Conservation (phyloP, 2,888 invertebrate genomes). For the Euspilapteryx auroguttella region DNA sequence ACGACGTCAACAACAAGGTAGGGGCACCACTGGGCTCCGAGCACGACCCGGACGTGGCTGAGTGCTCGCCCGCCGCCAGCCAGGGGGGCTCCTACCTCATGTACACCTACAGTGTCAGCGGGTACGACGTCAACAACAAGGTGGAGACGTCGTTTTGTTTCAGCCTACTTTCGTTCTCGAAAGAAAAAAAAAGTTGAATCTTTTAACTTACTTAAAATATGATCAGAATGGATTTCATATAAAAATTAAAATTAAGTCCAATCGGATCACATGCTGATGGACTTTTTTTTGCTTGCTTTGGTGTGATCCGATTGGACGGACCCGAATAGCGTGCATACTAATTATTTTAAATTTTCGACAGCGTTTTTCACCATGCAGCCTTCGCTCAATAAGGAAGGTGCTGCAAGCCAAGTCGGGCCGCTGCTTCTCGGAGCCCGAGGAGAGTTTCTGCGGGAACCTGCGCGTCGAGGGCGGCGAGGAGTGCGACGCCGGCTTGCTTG, state of each 20-base stretch:
- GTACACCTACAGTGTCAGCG: constrained; percentile 96
- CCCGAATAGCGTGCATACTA: no score
- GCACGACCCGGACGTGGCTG: constrained; percentile 42
- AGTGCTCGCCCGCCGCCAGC: constrained; percentile 93
- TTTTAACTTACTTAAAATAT: no score
- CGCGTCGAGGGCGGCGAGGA: constrained; percentile 95
- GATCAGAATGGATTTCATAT: no score
- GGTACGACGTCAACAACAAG: constrained; percentile 95
- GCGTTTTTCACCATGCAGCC: constrained; percentile 94
- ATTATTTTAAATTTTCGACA: no score
- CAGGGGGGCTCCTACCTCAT: constrained; percentile 95
- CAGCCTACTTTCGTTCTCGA: no score
- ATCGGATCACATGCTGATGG: no score
- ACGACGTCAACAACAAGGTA: constrained; percentile 95
- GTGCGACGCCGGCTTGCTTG: constrained; percentile 92
- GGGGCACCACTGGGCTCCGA: no score
- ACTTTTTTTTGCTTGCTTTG: no score
- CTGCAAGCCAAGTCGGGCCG: constrained; percentile 88
- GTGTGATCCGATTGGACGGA: no score
- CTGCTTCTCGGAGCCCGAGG: constrained; percentile 92
- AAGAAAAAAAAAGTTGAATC: no score
- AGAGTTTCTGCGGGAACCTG: constrained; percentile 95
- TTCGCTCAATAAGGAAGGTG: constrained; percentile 90
- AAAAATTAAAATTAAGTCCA: no score
- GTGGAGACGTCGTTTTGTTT: no score